These are phyloP conservation scores for Gonocerus acuteangulatus DNA, from an alignment of 2,888 invertebrate species.

Conservation along the genomic window DNA sequence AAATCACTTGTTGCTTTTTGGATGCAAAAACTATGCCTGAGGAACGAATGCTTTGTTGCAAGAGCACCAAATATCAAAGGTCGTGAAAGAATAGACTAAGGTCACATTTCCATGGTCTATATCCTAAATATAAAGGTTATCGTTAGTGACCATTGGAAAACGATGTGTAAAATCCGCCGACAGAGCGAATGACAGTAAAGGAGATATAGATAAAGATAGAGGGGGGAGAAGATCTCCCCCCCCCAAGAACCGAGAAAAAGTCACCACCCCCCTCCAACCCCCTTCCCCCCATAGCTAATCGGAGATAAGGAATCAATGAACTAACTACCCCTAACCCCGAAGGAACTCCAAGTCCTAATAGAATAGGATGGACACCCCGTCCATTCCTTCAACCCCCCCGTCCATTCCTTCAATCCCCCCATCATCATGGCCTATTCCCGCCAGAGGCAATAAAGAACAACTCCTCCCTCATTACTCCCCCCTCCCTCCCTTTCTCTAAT, in stretches of 20 bases:
- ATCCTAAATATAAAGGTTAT: too few relatives aligned
- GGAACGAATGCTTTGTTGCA: too few relatives aligned
- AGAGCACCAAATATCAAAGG: too few relatives aligned
- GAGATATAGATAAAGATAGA: not conserved
- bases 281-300: conserved; percentile 19
- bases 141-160: too few relatives aligned
- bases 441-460: not conserved
- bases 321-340: conserved; percentile 29
- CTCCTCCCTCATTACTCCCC: conserved; percentile 7
- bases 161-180: too few relatives aligned
- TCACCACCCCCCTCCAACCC: not conserved
- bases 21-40: too few relatives aligned
- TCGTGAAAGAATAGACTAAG: too few relatives aligned
- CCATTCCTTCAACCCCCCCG: not conserved
- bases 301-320: conserved; percentile 32
- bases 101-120: too few relatives aligned
- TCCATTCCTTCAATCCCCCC: not conserved
- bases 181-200: not conserved
- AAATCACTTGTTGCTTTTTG: too few relatives aligned
- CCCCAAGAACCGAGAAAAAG: not conserved
- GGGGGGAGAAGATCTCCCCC: not conserved
- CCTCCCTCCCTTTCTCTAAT: conserved; percentile 8
- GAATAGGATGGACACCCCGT: not conserved
- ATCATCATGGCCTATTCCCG: too few relatives aligned
- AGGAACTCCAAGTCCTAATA: not conserved